Base-by-base conservation (phyloP, 1,140 invertebrate species). In the Drosophila arizonae region DNA sequence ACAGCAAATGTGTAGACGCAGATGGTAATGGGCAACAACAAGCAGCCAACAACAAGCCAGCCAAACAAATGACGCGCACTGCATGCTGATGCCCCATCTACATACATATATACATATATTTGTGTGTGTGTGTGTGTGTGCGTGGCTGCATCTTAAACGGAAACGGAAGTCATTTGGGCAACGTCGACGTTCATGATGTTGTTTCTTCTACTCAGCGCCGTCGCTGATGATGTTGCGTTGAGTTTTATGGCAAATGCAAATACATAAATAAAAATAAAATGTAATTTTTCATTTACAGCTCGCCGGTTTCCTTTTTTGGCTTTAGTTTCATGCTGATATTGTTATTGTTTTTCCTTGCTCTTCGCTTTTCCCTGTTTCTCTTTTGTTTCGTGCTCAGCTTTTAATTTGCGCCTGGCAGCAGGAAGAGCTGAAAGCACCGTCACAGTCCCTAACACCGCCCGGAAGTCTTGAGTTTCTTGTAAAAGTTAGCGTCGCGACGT, bases 161-260 rank as follows among this genome's bases (percentile, higher is more conserved):
- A 88, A 88, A 66, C 84, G 84, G 84, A 88, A 88, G 84, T 88
- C 84, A 88, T 88, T 88, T 88, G 68, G 78, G 51, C 81, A 57
- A 69, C 78, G 81, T 72, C 79, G 65, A 75, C 78, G 75, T 76
- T 86, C 82, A 87, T 69, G 78, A 81, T 86, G 81, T 66, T 56
- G 63, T 60, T 71, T 26, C 51, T 26, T 52, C 41, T 41, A 33
- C 62, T 51, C 51, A 15, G 30, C 43, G 36, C 36, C 11, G 36
- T 10, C 11, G 64, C 45, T 77, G 68, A 69, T 82, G 62, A 69
- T 77, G 81, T 68, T 61, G 58, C 79, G 84, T 79, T 58, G 66
- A 87, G 84, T 79, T 87, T 86, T 79, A 86, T 86, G 76, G 66
- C 72, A 55, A 87, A 82, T 87, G 82, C 79, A 86, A 79, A 87